Evolutionary conservation across 2,888 invertebrate genomes (phyloP).

Genomic region (Eurytoma adleriae): DNA sequence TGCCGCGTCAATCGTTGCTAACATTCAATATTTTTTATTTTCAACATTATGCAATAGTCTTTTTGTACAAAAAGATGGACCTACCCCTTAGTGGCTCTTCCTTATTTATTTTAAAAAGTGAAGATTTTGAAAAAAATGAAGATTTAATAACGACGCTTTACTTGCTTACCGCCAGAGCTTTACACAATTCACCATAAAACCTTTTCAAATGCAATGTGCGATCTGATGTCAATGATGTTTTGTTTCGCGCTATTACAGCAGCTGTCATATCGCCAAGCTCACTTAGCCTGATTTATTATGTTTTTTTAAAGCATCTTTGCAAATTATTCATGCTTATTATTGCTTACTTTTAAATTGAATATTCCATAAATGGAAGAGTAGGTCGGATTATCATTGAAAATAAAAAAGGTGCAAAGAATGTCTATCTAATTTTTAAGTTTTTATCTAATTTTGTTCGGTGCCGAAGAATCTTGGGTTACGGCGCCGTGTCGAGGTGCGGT

Average conservation of each 20-base stretch:
- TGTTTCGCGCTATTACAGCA: background rate
- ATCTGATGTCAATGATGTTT: conserved; percentile 9
- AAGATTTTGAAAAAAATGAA: too few species aligned
- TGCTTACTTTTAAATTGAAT: background rate
- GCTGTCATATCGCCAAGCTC: conserved; percentile 30
- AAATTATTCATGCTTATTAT: conserved; percentile 14
- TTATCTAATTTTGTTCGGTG: background rate
- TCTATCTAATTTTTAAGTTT: background rate
- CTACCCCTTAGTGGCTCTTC: too few species aligned
- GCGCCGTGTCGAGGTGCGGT: background rate
- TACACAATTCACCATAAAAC: conserved; percentile 14
- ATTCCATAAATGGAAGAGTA: background rate
- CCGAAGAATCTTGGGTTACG: too few species aligned
- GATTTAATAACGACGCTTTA: too few species aligned
- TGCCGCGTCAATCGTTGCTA: too few species aligned
- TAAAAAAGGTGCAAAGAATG: too few species aligned
- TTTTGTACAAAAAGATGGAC: too few species aligned
- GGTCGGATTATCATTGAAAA: background rate
- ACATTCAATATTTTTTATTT: too few species aligned
- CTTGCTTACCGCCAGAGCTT: too few species aligned
- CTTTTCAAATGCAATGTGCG: conserved; percentile 20
- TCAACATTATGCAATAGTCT: too few species aligned
- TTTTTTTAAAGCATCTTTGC: background rate
- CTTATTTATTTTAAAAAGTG: too few species aligned
- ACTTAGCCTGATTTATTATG: conserved; percentile 24